Base-by-base conservation (phyloP, 2,113 vertebrate species). In the Albula goreensis region DNA sequence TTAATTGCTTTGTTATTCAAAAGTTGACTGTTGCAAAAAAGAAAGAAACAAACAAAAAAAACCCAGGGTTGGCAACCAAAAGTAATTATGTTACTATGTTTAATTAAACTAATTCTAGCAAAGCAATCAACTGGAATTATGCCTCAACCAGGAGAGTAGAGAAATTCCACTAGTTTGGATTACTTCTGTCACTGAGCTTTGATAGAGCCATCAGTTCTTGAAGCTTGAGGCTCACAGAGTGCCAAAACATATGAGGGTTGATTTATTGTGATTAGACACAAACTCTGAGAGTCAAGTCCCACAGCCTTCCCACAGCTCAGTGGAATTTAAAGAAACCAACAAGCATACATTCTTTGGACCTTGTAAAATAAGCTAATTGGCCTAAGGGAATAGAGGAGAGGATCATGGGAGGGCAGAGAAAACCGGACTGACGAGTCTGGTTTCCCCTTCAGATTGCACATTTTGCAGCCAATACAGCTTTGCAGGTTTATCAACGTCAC, bases 401-500 rank as follows among this genome's bases (percentile, higher is more conserved):
- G n/a, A 74, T 74, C 70, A 74, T 74, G 70, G 70, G 70, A 74
- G 19, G 5, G 70, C 70, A 74, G 70, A 74, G 70, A 22, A 74
- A 74, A 74, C 70, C 70, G n/a, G 70, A 74, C 10, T 31, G n/a
- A 74, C 70, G n/a, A n/a, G 70, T 74, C 70, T 74, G 22, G 22
- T 31, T 22, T 74, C n/a, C 70, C 70, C 70, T 74, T n/a, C 22
- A 74, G 70, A 22, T 22, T 31, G 17, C 60, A 66, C 60, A 66
- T 66, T 66, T 22, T 5, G 60, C 60, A 66, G 60, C 60, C 22
- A 66, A 15, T 66, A 74, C 22, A 74, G 70, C 9, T 74, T 74
- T 74, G 70, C n/a, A 25, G 10, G 70, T 74, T 74, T 74, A 74
- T n/a, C 8, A 10, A 74, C n/a, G n/a, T 22, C n/a, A 41, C 31